Evolutionary conservation across 1,140 invertebrate species (phyloP).

Genomic region (Geopemphigus sp.): DNA sequence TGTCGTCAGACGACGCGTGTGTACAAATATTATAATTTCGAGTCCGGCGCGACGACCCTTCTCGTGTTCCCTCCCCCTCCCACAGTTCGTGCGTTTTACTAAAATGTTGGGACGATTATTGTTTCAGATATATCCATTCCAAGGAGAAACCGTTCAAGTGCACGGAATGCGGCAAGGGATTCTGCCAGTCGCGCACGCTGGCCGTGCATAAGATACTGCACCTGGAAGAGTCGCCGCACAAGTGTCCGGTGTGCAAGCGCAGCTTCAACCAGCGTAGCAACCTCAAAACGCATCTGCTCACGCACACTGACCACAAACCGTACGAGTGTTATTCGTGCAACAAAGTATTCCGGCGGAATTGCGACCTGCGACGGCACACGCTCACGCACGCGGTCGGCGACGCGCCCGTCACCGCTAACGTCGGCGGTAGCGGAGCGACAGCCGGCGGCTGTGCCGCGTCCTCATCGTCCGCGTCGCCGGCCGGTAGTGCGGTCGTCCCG

Average conservation of each 20-base stretch:
- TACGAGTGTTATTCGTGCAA: slow-evolving; percentile 89
- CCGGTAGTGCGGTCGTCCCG: not conserved
- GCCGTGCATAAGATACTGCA: slow-evolving; percentile 91
- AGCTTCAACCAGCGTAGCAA: slow-evolving; percentile 90
- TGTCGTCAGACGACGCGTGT: not conserved
- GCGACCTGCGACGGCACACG: slow-evolving; percentile 78
- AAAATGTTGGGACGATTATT: slow-evolving; percentile 39
- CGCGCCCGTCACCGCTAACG: slow-evolving; percentile 59
- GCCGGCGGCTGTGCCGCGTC: slow-evolving; percentile 2
- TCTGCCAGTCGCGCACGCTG: slow-evolving; percentile 90
- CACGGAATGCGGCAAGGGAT: slow-evolving; percentile 91
- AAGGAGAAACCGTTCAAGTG: slow-evolving; percentile 98
- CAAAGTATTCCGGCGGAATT: slow-evolving; percentile 82
- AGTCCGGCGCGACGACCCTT: not conserved
- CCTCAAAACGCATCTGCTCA: slow-evolving; percentile 89
- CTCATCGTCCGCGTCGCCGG: slow-evolving; percentile 46
- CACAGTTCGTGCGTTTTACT: not conserved
- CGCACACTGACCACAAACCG: slow-evolving; percentile 91
- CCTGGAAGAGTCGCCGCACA: slow-evolving; percentile 88
- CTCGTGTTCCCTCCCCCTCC: not conserved
- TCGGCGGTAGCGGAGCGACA: slow-evolving; percentile 52
- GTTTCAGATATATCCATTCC: slow-evolving; percentile 89
- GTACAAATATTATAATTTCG: not conserved
- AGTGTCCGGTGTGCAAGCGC: slow-evolving; percentile 83
- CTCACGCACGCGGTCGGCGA: slow-evolving; percentile 82